Percentiles rank a stretch among this genome's conserved stretches.
phyloP scores from a whole-genome alignment of 2,888 invertebrate genomes.

The Lutraria lutraria region DNA sequence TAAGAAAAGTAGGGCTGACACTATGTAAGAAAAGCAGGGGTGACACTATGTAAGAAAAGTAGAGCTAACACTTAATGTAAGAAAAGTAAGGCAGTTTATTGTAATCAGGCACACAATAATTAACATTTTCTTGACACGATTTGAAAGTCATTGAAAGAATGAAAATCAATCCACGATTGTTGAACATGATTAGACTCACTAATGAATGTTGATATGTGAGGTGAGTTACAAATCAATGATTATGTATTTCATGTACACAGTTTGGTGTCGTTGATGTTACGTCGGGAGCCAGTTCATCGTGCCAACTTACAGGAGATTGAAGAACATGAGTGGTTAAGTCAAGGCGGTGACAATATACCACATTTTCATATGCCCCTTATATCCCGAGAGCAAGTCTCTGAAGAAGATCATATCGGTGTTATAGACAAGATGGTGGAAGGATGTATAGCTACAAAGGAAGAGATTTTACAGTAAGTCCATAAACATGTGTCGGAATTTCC shows the following conservation, averaged over 20 bases:
- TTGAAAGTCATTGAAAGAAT: no score
- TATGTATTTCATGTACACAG: conserved; percentile 87
- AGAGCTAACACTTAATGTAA: no score
- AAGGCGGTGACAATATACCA: conserved; percentile 70
- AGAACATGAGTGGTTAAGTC: conserved; percentile 92
- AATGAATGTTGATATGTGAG: no score
- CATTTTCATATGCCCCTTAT: conserved; percentile 90
- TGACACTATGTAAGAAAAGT: no score
- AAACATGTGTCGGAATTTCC: no score
- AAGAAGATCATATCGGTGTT: conserved; percentile 96
- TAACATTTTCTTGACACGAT: no score
- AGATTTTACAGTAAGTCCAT: conserved; percentile 92
- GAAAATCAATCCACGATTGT: neutral
- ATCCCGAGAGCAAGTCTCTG: conserved; percentile 95
- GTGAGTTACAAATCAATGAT: no score
- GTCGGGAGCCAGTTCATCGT: conserved; percentile 96
- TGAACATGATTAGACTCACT: no score
- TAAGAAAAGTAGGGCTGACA: no score
- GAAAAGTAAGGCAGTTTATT: no score
- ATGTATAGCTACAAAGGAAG: conserved; percentile 96
- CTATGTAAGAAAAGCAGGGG: no score
- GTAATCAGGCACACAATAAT: no score
- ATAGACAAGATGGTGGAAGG: conserved; percentile 98
- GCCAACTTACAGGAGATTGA: conserved; percentile 96
- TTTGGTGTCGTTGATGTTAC: conserved; percentile 96